phyloP scores from a whole-genome alignment of 2,797 vertebrate genomes.

The Furcifer pardalis region DNA sequence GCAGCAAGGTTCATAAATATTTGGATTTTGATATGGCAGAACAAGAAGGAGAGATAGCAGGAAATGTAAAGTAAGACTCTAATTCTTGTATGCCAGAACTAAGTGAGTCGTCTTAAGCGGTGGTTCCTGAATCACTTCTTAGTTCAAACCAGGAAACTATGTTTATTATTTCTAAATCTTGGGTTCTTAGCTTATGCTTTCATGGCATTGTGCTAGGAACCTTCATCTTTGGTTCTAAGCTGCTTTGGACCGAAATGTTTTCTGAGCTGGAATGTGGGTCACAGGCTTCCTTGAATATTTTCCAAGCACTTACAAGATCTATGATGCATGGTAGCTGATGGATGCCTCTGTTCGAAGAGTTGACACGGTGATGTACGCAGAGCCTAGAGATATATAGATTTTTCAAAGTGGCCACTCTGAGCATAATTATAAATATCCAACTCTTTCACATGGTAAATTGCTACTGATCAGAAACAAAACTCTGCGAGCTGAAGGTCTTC shows the following conservation, averaged over 20 bases:
- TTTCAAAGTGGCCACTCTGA: conserved; percentile 80
- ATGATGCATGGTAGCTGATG: conserved; percentile 82
- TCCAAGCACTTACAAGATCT: conserved; percentile 77
- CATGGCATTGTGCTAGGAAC: neutral
- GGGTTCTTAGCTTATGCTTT: neutral
- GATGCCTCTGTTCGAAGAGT: conserved; percentile 85
- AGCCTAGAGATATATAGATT: conserved; percentile 83
- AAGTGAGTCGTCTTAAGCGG: neutral
- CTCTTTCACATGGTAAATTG: conserved; percentile 69
- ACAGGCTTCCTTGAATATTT: conserved; percentile 73
- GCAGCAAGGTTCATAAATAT: too few relatives aligned
- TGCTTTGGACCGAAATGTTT: conserved; percentile 3
- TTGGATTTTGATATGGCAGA: too few relatives aligned
- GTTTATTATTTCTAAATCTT: neutral
- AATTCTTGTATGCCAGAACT: neutral
- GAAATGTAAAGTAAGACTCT: neutral
- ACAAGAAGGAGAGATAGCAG: too few relatives aligned
- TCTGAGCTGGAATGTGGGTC: conserved; percentile 16
- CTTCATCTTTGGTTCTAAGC: neutral
- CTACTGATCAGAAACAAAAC: conserved; percentile 64
- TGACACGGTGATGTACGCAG: conserved; percentile 87
- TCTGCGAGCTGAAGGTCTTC: conserved; percentile 42
- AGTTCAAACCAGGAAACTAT: neutral
- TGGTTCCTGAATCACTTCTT: neutral
- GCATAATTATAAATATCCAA: conserved; percentile 77